A percentile compares a stretch with the other conserved stretches of the same genome.
Evolutionary conservation across 2,797 vertebrate genomes (phyloP).

Genomic region (Phrynocephalus guinanensis): DNA sequence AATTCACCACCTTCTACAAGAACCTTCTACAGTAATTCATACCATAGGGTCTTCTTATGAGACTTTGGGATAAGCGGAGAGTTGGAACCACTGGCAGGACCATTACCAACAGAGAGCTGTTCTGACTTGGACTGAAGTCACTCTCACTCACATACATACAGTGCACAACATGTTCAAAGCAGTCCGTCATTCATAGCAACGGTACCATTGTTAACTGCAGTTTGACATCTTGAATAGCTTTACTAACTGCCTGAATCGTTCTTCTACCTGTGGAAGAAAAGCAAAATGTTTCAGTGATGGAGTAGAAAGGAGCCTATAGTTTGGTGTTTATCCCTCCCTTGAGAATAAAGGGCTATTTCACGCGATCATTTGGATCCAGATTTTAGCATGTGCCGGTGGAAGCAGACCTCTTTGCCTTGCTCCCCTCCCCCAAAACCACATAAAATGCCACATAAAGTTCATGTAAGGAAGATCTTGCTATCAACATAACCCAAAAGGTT

Average conservation of each 20-base stretch:
- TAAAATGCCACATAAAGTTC: neutral
- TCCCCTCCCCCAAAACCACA: neutral
- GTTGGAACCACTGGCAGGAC: neutral
- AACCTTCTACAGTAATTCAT: neutral
- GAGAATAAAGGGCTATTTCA: neutral
- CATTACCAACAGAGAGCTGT: constrained; percentile 19
- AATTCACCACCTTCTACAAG: neutral
- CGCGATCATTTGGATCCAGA: neutral
- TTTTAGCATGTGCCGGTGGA: neutral
- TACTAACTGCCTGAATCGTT: constrained; percentile 93
- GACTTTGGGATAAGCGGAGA: neutral
- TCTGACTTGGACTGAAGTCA: constrained; percentile 18
- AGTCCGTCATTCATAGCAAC: neutral
- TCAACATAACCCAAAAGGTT: neutral
- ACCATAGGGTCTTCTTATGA: neutral
- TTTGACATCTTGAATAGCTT: constrained; percentile 96
- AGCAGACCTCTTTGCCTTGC: neutral
- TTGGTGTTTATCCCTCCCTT: neutral
- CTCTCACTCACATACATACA: neutral
- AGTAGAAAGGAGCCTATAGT: neutral
- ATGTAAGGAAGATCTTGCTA: neutral
- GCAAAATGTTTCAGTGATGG: constrained; percentile 16
- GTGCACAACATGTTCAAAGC: neutral
- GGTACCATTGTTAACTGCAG: constrained; percentile 77
- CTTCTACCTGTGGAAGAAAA: constrained; percentile 83